Base-by-base conservation (phyloP, 1,140 invertebrate species). In the Drosophila insularis region DNA sequence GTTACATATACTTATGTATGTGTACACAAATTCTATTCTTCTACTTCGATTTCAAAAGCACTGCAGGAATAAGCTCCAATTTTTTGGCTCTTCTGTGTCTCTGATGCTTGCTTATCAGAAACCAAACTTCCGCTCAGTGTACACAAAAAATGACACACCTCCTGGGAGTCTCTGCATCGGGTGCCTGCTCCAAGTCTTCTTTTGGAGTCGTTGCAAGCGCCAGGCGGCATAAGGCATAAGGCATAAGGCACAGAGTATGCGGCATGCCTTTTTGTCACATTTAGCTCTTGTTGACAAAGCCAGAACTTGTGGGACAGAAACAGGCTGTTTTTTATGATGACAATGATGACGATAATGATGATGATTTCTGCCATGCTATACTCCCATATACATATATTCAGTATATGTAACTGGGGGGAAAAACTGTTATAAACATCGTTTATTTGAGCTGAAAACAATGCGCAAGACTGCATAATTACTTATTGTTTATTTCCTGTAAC, bases 401-500 rank as follows among this genome's bases (percentile, higher is more conserved):
- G 61, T 59, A 39, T 27, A 50, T 76, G 55, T 21, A 27, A 27
- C 23, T 19, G n/a, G 58, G 27, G 46, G 31, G 68, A 23, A 65
- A 56, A 35, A 53, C 73, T 32, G 64, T 46, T 64, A 78, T 81
- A 78, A 82, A 78, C 43, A 56, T 71, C 66, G 60, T 55, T 53
- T 64, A 60, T 63, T 68, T 59, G 55, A 60, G 54, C 73, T 50
- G 43, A 50, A 50, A 50, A 50, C 43, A 50, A 50, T 50, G 43
- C 8, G 43, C 43, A 10, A 50, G 43, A 50, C 43, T 81, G 74
- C 78, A 81, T 81, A 86, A 81, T 86, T 87, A 63, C 79, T 71
- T 76, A 61, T 82, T 86, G 84, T 86, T 87, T 82, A 79, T 82
- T 87, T 87, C 84, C 82, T 87, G 82, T 82, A 71, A 82, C 76